These are phyloP conservation scores for Falco concolor DNA, from an alignment of 2,797 vertebrate species.

Conservation along the genomic window DNA sequence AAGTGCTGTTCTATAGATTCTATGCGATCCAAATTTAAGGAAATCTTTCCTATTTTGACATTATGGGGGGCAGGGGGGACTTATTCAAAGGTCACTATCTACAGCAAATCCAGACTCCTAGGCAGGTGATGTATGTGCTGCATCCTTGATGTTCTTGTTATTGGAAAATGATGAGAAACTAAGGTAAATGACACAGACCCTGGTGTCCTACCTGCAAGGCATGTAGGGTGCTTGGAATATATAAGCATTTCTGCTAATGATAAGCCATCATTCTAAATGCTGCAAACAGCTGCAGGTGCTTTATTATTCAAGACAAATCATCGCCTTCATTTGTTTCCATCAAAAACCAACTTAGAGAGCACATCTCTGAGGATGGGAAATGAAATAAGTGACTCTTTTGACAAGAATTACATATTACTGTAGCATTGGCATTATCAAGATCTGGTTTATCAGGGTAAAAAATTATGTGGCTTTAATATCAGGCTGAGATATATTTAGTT, in stretches of 20 bases:
- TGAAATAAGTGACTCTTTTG: slow-evolving; percentile 33
- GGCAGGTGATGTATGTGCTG: neutral
- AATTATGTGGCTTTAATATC: neutral
- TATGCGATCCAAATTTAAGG: neutral
- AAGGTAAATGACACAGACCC: neutral
- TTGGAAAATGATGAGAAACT: neutral
- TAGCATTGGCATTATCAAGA: slow-evolving; percentile 12
- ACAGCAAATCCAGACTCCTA: neutral
- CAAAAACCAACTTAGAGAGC: slow-evolving; percentile 17
- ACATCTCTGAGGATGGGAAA: slow-evolving; percentile 33
- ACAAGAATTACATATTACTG: slow-evolving; percentile 25
- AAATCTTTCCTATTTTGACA: neutral
- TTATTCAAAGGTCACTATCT: neutral
- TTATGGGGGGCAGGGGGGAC: neutral
- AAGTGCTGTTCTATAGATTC: neutral
- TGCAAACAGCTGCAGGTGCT: slow-evolving; percentile 55
- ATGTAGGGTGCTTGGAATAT: slow-evolving; percentile 15
- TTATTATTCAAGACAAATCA: slow-evolving; percentile 62
- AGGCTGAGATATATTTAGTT: neutral
- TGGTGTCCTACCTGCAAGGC: neutral
- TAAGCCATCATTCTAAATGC: slow-evolving; percentile 8
- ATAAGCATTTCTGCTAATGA: slow-evolving; percentile 12
- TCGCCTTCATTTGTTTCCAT: slow-evolving; percentile 37
- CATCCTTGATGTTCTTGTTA: neutral
- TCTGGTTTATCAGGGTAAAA: slow-evolving; percentile 3